These are phyloP conservation scores for Megalonaias nervosa DNA, from an alignment of 1,140 invertebrate species.

Conservation along the genomic window DNA sequence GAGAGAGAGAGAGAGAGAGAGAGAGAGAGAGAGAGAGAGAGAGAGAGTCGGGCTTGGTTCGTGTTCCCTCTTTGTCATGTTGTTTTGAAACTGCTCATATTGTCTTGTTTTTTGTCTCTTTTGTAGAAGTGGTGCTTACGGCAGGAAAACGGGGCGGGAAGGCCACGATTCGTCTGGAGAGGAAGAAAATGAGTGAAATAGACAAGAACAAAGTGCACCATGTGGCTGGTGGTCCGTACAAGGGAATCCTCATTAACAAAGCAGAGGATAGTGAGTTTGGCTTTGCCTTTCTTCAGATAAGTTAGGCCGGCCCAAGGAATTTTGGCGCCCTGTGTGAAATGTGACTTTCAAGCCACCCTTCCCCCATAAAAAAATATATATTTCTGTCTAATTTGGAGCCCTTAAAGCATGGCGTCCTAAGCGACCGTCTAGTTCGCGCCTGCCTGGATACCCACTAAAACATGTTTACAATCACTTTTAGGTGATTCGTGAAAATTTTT, in stretches of 20 bases:
- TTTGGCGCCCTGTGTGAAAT: not conserved
- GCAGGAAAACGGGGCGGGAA: slow-evolving; percentile 57
- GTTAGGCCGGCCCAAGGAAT: not conserved
- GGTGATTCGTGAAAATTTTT: not conserved
- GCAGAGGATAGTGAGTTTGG: slow-evolving; percentile 47
- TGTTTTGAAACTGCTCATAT: no score
- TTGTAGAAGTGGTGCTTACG: slow-evolving; percentile 64
- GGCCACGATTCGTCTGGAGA: slow-evolving; percentile 58
- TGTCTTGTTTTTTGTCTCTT: not conserved
- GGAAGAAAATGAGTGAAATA: slow-evolving; percentile 52
- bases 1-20: no score
- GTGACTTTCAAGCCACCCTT: not conserved
- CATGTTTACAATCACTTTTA: not conserved
- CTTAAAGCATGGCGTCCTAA: no score
- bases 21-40: no score
- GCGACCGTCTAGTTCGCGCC: no score
- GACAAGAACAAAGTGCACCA: slow-evolving; percentile 56
- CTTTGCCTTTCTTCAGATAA: not conserved
- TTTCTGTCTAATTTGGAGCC: no score
- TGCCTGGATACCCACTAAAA: not conserved
- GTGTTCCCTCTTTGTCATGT: no score
- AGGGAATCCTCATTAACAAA: slow-evolving; percentile 65
- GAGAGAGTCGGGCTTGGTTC: no score
- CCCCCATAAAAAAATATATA: no score
- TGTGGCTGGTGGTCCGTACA: slow-evolving; percentile 62